A percentile compares a stretch with the other conserved stretches of the same genome.
phyloP scores from a whole-genome alignment of 2,888 invertebrate genomes.

The Drosophila nr. medialis region DNA sequence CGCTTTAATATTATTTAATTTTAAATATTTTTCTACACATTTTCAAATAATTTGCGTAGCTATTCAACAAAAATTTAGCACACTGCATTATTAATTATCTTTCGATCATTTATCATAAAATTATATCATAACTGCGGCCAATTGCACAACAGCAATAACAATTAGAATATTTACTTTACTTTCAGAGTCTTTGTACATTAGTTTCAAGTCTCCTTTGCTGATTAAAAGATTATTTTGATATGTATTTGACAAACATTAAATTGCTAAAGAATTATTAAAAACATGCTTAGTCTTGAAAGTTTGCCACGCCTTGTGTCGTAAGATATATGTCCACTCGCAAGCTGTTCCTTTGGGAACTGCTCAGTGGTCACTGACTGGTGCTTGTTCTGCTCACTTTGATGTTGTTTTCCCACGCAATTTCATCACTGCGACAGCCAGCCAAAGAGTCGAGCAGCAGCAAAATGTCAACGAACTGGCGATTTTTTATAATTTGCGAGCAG shows the following conservation, averaged over 20 bases:
- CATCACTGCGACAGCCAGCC: slow-evolving; percentile 34
- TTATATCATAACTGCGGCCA: too few relatives aligned
- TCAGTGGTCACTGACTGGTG: slow-evolving; percentile 4
- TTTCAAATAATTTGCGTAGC: not conserved
- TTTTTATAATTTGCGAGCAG: slow-evolving; percentile 50
- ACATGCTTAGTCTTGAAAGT: not conserved
- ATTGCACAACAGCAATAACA: too few relatives aligned
- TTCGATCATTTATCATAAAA: too few relatives aligned
- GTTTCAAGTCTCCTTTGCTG: not conserved
- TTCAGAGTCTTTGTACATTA: not conserved
- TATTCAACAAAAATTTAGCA: not conserved
- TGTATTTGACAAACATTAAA: not conserved
- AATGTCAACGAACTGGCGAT: slow-evolving; percentile 50
- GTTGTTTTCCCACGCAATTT: slow-evolving; percentile 48
- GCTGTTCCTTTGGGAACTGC: not conserved
- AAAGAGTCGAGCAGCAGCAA: slow-evolving; percentile 8
- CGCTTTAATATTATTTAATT: not conserved
- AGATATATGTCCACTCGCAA: not conserved
- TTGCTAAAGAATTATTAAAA: not conserved
- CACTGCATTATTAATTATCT: too few relatives aligned
- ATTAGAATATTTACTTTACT: too few relatives aligned
- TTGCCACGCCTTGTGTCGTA: not conserved
- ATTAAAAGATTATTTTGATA: not conserved
- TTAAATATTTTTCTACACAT: not conserved
- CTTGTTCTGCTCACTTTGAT: slow-evolving; percentile 1